Evolutionary conservation across 2,113 vertebrate species (phyloP), one percentile per base, ranked within the genome.

Genomic region (Gallinago media): DNA sequence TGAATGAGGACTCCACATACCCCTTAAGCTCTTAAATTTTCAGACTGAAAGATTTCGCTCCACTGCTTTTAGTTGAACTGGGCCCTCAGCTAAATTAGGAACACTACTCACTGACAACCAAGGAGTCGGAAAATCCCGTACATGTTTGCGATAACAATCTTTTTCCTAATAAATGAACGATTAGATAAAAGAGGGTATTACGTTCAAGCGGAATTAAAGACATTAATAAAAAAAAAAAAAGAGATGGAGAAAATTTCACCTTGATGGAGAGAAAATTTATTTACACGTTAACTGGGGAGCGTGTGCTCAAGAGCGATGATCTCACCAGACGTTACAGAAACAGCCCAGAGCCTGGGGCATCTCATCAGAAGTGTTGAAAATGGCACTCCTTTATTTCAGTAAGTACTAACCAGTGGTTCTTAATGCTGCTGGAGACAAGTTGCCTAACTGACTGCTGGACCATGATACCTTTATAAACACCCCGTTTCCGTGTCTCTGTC

Each of bases 21-120:
- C 27, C 49, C 29, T 92, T 68, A 94, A 85, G 21, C 31, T 87
- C 56, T 62, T 91, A 85, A 88, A 85, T 89, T 91, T 95, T 91
- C 58, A 58, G 29, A n/a, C 50, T 72, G 68, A 67, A 94, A 85
- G 27, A 75, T 87, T 74, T 94, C 1, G 1, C n/a, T 89, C 22
- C 11, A 20, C 6, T 86, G 44, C 40, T 89, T 94, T 92, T 65
- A 85, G 19, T 46, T 78, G 56, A 95, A 44, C 31, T 77, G 40
- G 40, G 77, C 55, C 21, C 7, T 54, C 22, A 58, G 56, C 36
- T 91, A 79, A 94, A 94, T 91, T 91, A 93, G 59, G 34, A 93
- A 46, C n/a, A 34, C 21, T 70, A 15, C 20, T 89, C 74, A 55
- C 50, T 61, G 65, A 75, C 65, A 93, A 32, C 15, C 27, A 62